Base-by-base conservation (phyloP, 2,888 invertebrate species). In the Microctonus hyperodae region DNA sequence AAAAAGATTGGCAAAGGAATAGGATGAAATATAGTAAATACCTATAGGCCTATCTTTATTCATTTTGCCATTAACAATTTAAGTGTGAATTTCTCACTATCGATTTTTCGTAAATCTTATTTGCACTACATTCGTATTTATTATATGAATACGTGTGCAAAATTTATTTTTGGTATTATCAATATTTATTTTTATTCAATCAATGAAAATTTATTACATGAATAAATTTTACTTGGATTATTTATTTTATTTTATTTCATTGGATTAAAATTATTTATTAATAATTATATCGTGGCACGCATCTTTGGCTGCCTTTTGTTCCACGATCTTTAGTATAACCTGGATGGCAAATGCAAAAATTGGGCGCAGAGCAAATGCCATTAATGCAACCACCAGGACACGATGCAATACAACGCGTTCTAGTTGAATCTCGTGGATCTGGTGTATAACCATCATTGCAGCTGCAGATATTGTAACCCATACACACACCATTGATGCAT, bases 371-470 rank as follows among this genome's bases (percentile, higher is more conserved):
- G 74, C 93, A 93, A 22, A 87, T 86, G 3, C 92, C 93, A 76
- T 93, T 93, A 9, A 86, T 86, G 73, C 93, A 93, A 0, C 92
- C 92, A n/a, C 87, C 87, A 0, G 88, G 86, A 74, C 93, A 93
- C 70, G 88, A 83, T 0, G 90, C 88, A 5, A 87, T 74, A 72
- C 91, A 91, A 63, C 88, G 86, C 76, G 35, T 74, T 0, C 73
- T 65, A 1, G 74, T 73, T 11, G 59, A 68, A 64, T 81, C 80
- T 0, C 64, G 69, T 0, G 71, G 67, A 64, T 86, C 85, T 62
- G 83, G 81, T 0, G 73, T 72, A 68, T 85, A 87, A 0, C 86
- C 87, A 13, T 77, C 70, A 68, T 85, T 81, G 58, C 84, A 84
- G 9, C 76, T 73, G 70, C 86, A 86, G 2, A 70, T 69, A 62